Base-by-base conservation (phyloP, 2,888 invertebrate species). In the Catocala nupta region DNA sequence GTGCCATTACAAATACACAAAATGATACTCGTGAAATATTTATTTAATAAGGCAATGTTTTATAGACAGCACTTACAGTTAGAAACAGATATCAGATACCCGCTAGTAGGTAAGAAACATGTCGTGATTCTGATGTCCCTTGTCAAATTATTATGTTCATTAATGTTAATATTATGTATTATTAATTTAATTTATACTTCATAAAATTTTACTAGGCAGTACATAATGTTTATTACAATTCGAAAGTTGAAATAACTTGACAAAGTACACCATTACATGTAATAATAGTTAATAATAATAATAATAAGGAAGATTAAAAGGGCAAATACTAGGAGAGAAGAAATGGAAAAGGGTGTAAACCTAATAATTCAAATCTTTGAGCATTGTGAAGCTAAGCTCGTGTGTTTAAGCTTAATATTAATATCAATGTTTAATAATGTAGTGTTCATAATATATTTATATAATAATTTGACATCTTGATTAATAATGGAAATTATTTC, bases 361-460 rank as follows among this genome's bases (percentile, higher is more conserved):
- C 78, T 79, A 81, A 80, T 70, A 68, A 75, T 77, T 74, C 34
- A 72, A 73, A 77, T 63, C 75, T 90, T 39, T 90, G 90, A 91
- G 90, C 90, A 90, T 85, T 82, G 82, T 81, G 77, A 87, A 88
- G 90, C 91, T 91, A 90, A 92, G 91, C 91, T 90, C 90, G 87
- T 89, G 87, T 82, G 72, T 81, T 70, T 82, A 85, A 84, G 85
- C 85, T 84, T 88, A 85, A 65, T 70, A 76, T 78, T 87, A 89
- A 88, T 88, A 90, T 88, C 86, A 87, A 82, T 78, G 68, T 70
- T 76, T 77, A 59, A 73, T 74, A 73, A 73, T 73, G 73, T 61
- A 63, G 59, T 73, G 64, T 75, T 78, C 52, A 69, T 70, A 54
- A 63, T 62, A 63, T 49, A 71, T 70, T 69, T 73, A 65, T 73